These are phyloP conservation scores for Noctua fimbriata DNA, from an alignment of 2,888 invertebrate species.

Conservation along the genomic window DNA sequence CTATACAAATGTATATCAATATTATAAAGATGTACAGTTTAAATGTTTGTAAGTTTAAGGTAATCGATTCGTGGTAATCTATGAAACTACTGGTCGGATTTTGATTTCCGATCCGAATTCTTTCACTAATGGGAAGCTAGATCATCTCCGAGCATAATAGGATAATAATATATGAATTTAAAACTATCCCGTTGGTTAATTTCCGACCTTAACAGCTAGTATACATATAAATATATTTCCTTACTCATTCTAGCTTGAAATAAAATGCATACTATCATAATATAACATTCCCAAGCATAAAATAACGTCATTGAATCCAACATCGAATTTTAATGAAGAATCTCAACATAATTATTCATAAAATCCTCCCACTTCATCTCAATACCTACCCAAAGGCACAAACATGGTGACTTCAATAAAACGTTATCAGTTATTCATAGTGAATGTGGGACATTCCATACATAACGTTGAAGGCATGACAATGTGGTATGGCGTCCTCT, in stretches of 20 bases:
- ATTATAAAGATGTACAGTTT: too few relatives aligned
- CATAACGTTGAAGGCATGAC: slow-evolving; percentile 61
- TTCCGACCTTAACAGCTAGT: too few relatives aligned
- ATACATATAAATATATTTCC: too few relatives aligned
- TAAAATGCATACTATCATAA: background rate
- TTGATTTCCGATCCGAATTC: too few relatives aligned
- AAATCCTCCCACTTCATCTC: slow-evolving; percentile 19
- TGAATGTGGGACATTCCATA: slow-evolving; percentile 69
- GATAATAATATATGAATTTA: too few relatives aligned
- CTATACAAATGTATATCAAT: too few relatives aligned
- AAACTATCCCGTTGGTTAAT: too few relatives aligned
- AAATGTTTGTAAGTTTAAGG: too few relatives aligned
- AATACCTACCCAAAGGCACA: slow-evolving; percentile 38
- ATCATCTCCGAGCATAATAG: too few relatives aligned
- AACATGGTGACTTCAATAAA: slow-evolving; percentile 68
- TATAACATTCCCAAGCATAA: background rate
- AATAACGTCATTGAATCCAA: slow-evolving; percentile 22
- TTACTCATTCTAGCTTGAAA: background rate
- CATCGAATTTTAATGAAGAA: slow-evolving; percentile 29
- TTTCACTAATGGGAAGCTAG: too few relatives aligned
- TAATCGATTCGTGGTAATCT: too few relatives aligned
- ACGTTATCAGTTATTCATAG: slow-evolving; percentile 69
- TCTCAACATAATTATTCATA: slow-evolving; percentile 36
- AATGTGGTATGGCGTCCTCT: slow-evolving; percentile 53
- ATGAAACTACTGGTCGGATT: too few relatives aligned